Conservation (phyloP, 2,888 invertebrate species). For the Drosophila dives region DNA sequence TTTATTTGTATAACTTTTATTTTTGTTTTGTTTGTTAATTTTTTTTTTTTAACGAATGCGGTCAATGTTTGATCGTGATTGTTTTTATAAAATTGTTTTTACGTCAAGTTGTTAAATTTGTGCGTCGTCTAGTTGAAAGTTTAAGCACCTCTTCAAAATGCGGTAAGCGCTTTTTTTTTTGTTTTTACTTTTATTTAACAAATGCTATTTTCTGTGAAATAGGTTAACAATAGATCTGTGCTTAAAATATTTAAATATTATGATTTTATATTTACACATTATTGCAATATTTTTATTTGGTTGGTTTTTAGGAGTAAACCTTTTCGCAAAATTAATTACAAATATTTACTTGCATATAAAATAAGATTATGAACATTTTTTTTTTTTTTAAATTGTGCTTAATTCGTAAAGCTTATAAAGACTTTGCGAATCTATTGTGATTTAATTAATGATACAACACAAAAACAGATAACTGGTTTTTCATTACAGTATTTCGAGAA, state of each 20-base stretch:
- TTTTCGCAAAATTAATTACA: neutral
- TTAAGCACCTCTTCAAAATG: slow-evolving; percentile 37
- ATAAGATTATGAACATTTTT: neutral
- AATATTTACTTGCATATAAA: neutral
- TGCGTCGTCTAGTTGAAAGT: neutral
- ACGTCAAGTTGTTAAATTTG: slow-evolving; percentile 7
- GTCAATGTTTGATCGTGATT: slow-evolving; percentile 40
- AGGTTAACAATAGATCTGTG: neutral
- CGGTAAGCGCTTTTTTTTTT: slow-evolving; percentile 43
- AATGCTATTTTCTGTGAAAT: neutral
- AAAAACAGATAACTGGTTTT: neutral
- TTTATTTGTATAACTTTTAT: slow-evolving; percentile 1
- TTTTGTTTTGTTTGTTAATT: slow-evolving; percentile 1
- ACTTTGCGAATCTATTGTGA: neutral
- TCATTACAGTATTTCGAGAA: neutral
- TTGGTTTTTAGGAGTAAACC: neutral
- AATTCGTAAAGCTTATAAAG: neutral
- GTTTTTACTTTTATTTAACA: neutral
- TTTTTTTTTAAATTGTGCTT: neutral
- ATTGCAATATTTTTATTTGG: neutral
- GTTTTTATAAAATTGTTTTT: slow-evolving; percentile 17
- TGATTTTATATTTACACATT: neutral
- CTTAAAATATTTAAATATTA: neutral
- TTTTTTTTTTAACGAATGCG: slow-evolving; percentile 11
- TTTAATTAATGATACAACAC: neutral